Evolutionary conservation across 2,888 invertebrate genomes (phyloP).

Genomic region (Meteorus cinctellus): DNA sequence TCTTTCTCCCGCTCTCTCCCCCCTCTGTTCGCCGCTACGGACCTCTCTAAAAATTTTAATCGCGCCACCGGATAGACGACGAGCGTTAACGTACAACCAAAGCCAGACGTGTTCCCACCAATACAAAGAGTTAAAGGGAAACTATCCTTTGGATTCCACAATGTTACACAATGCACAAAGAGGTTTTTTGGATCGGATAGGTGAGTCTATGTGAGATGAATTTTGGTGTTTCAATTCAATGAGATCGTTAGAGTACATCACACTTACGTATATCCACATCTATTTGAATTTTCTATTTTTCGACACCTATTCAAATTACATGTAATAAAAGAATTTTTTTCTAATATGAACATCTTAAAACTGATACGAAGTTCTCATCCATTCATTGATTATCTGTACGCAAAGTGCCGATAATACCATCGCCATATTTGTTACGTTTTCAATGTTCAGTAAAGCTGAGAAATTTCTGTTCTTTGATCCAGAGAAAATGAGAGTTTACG

Average conservation of each 20-base stretch:
- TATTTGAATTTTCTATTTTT: not conserved
- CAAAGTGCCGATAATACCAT: no score
- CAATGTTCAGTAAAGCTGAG: no score
- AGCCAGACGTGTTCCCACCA: slow-evolving; percentile 32
- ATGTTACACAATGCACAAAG: slow-evolving; percentile 34
- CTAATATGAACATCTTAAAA: no score
- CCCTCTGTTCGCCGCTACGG: not conserved
- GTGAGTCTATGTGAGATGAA: not conserved
- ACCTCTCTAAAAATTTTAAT: slow-evolving; percentile 43
- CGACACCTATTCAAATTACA: not conserved
- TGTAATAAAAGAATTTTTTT: no score
- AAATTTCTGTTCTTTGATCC: no score
- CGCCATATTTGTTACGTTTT: no score
- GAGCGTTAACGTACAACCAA: slow-evolving; percentile 35
- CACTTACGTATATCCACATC: not conserved
- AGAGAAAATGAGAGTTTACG: no score
- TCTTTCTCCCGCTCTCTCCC: not conserved
- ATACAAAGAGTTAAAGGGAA: slow-evolving; percentile 46
- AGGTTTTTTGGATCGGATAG: not conserved
- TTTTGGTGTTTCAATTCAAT: not conserved
- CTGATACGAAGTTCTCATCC: no score
- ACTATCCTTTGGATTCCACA: slow-evolving; percentile 41
- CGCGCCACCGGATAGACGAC: slow-evolving; percentile 36
- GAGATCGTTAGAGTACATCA: not conserved
- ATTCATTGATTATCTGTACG: no score